Percentiles rank a stretch among this genome's conserved stretches.
These are phyloP conservation scores for Batillaria attramentaria DNA, from an alignment of 1,140 invertebrate species.

Conservation along the genomic window DNA sequence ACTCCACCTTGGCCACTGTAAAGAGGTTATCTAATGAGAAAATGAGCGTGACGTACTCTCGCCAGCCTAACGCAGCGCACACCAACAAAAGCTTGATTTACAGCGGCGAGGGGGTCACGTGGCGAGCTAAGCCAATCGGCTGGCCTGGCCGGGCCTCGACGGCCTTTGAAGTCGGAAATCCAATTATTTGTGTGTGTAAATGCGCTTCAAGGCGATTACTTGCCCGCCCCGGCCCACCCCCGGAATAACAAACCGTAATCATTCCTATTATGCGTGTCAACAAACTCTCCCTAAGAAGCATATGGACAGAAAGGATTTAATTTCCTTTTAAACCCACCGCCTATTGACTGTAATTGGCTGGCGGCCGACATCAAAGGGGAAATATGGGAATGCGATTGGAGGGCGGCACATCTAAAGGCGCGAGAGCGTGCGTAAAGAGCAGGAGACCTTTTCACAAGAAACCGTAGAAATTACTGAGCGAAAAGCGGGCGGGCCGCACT, in stretches of 20 bases:
- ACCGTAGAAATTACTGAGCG: conserved; percentile 48
- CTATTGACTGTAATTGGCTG: conserved; percentile 58
- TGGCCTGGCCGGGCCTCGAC: conserved; percentile 27
- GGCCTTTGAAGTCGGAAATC: conserved; percentile 52
- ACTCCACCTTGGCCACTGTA: too few species aligned
- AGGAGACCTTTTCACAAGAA: conserved; percentile 45
- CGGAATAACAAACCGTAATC: conserved; percentile 59
- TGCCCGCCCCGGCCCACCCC: conserved; percentile 54
- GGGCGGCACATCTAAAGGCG: conserved; percentile 50
- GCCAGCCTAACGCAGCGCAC: neutral
- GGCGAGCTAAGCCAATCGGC: conserved; percentile 43
- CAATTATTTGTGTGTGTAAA: conserved; percentile 61
- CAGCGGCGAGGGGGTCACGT: conserved; percentile 41
- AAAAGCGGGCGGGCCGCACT: neutral
- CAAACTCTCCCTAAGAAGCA: conserved; percentile 51
- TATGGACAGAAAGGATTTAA: conserved; percentile 59
- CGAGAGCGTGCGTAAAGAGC: conserved; percentile 27
- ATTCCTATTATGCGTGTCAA: conserved; percentile 57
- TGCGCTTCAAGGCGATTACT: conserved; percentile 55
- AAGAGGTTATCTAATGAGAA: too few species aligned
- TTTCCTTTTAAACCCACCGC: conserved; percentile 56
- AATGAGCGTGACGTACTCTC: conserved; percentile 10
- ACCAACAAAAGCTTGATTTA: conserved; percentile 35
- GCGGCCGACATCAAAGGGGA: conserved; percentile 56
- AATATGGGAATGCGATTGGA: conserved; percentile 50